Base-by-base conservation (phyloP, 2,888 invertebrate genomes). In the Aromia moschata region DNA sequence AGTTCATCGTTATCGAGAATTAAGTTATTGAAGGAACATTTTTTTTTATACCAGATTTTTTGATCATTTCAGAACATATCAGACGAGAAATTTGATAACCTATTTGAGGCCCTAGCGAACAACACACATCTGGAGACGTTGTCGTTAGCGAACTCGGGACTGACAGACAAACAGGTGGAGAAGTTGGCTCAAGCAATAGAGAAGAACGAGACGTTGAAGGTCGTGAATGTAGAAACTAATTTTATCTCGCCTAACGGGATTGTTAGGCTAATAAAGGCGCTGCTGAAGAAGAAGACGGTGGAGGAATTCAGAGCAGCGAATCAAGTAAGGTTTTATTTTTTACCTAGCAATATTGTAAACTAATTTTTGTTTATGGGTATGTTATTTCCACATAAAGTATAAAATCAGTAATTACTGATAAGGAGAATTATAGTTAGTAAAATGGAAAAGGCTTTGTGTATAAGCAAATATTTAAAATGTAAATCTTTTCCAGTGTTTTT, bases 231-330 rank as follows among this genome's bases (percentile, higher is more conserved):
- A 70, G 98, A 98, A 87, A 97, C 97, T 74, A 99, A 99, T 86
- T 96, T 94, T 84, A 90, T 99, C 80, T 93, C 92, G 78, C 97
- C 98, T 60, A 86, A 89, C 69, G 89, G 92, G 62, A 87, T 98
- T 76, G 92, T 96, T 68, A 88, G 87, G 80, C 85, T 99, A 68
- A 87, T 98, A 61, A 90, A 90, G 80, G 87, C 96, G 53, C 86
- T 98, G 77, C 88, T 97, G 64, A 88, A 90, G 74, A 92, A 93
- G 72, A 91, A 92, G 80, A 87, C 89, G 62, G 88, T 98, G 45
- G 93, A 95, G 82, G 98, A 98, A 84, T 94, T 98, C 83, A 88
- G 97, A 80, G 96, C 96, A 70, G 92, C 96, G 67, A 99, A 99
- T 84, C 98, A 99, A 92, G 98, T 96, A 81, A 73, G n/a, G n/a